Conservation (phyloP, 2,113 vertebrate genomes). For the Pterocles burchelli region DNA sequence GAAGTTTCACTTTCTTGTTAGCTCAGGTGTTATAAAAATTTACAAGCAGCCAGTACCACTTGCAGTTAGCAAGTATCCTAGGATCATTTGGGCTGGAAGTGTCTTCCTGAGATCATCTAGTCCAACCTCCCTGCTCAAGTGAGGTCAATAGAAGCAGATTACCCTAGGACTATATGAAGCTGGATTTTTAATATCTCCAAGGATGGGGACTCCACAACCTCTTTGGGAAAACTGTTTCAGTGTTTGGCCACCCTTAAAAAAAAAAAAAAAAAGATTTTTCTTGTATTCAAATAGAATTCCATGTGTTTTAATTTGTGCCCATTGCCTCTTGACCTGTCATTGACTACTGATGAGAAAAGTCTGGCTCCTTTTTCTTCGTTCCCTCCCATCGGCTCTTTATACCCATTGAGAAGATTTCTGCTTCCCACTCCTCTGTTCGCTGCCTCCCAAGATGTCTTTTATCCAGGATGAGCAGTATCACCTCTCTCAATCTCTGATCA, state of each 20-base stretch:
- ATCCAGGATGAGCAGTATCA: background rate
- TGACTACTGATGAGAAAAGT: background rate
- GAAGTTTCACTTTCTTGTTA: background rate
- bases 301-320: background rate
- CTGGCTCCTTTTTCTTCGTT: background rate
- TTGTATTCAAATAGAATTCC: background rate
- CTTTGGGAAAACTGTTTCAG: background rate
- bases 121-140: background rate
- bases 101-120: background rate
- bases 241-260: background rate
- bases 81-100: background rate
- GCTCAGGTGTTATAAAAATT: background rate
- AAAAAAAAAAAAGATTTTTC: background rate
- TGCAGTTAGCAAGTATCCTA: background rate
- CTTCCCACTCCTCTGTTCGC: background rate
- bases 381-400: background rate
- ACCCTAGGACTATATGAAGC: background rate
- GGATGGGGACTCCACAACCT: background rate
- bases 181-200: background rate
- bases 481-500: background rate
- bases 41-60: background rate
- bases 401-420: background rate
- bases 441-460: background rate
- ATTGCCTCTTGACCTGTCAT: background rate
- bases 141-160: background rate